Evolutionary conservation across 2,888 invertebrate genomes (phyloP).

Genomic region (Eudasyphora cyanicolor): DNA sequence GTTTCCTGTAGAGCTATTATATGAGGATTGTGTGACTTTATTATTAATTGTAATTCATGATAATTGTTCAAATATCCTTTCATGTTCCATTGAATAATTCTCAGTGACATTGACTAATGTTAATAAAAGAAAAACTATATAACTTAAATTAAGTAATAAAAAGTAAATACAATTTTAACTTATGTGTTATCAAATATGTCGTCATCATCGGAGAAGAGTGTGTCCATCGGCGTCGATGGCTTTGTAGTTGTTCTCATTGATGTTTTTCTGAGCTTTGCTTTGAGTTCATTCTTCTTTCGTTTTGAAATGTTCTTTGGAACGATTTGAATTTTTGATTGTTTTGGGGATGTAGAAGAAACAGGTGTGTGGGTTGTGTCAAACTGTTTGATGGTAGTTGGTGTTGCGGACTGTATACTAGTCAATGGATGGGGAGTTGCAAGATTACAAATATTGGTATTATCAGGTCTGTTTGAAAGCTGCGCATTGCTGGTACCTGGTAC

Average conservation of each 20-base stretch:
- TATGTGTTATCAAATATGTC: not conserved
- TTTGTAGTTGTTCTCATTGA: not conserved
- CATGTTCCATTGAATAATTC: conserved; percentile 38
- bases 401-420: too few relatives aligned
- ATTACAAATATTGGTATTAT: too few relatives aligned
- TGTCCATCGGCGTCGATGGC: not conserved
- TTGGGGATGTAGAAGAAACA: too few relatives aligned
- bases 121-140: not conserved
- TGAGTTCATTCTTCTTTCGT: not conserved
- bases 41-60: conserved; percentile 22
- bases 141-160: too few relatives aligned
- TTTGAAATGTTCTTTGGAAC: not conserved
- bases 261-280: not conserved
- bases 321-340: too few relatives aligned
- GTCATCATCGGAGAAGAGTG: not conserved
- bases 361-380: too few relatives aligned
- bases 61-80: conserved; percentile 39
- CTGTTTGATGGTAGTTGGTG: too few relatives aligned
- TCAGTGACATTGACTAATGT: not conserved
- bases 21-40: conserved; percentile 10
- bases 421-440: too few relatives aligned
- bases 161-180: too few relatives aligned
- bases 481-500: too few relatives aligned
- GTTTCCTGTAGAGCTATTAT: too few relatives aligned
- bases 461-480: too few relatives aligned